Conservation (phyloP, 2,888 invertebrate genomes). For the Meiosimyza decipiens region DNA sequence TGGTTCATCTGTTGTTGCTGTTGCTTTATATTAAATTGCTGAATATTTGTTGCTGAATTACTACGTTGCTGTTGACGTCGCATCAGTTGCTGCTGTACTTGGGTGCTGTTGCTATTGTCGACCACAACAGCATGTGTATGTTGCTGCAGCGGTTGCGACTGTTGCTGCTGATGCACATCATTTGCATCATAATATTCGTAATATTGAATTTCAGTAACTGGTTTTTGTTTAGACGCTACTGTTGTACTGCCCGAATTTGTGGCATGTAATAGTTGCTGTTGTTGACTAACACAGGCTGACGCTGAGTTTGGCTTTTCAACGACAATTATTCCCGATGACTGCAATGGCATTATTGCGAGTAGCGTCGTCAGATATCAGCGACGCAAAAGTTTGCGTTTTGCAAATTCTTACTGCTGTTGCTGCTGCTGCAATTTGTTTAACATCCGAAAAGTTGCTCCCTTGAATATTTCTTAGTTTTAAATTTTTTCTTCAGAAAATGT, state of each 20-base stretch:
- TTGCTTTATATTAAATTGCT: constrained; percentile 40
- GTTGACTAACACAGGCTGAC: constrained; percentile 35
- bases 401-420: constrained; percentile 23
- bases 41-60: constrained; percentile 34
- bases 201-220: constrained; percentile 48
- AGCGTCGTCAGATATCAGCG: constrained; percentile 14
- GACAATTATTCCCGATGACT: constrained; percentile 61
- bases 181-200: constrained; percentile 52
- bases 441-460: constrained; percentile 28
- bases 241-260: constrained; percentile 24
- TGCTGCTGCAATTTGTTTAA: constrained; percentile 27
- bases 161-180: constrained; percentile 48
- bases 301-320: constrained; percentile 56
- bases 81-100: constrained; percentile 34
- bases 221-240: constrained; percentile 46
- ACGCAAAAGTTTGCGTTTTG: constrained; percentile 11
- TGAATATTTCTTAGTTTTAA: constrained; percentile 5
- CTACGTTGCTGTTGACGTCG: constrained; percentile 35
- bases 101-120: constrained; percentile 34
- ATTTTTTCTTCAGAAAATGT: neutral
- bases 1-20: constrained; percentile 48
- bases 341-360: constrained; percentile 54
- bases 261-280: constrained; percentile 39
- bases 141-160: constrained; percentile 43
- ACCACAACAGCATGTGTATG: constrained; percentile 43